These are phyloP conservation scores for Archips xylosteana DNA, from an alignment of 2,888 invertebrate species.

Conservation along the genomic window DNA sequence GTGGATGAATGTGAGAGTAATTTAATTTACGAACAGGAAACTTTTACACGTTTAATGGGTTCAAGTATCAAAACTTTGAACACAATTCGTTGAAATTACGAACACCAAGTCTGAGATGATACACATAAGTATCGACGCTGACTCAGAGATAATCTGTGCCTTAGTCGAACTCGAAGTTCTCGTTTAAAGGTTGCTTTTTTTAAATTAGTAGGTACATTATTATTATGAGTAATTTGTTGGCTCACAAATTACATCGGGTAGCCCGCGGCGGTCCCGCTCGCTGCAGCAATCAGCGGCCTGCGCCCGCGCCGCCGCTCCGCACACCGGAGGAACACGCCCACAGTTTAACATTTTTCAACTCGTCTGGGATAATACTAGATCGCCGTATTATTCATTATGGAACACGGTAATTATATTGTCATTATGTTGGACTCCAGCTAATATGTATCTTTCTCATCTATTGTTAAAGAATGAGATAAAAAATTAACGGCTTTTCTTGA, in stretches of 20 bases:
- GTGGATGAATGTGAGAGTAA: not conserved
- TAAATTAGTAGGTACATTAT: constrained; percentile 81
- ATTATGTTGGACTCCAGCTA: constrained; percentile 60
- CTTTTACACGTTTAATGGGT: not conserved
- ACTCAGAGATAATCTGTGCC: constrained; percentile 66
- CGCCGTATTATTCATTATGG: constrained; percentile 77
- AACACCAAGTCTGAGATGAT: constrained; percentile 3
- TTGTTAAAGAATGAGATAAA: constrained; percentile 46
- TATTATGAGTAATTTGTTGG: constrained; percentile 83
- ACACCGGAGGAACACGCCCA: constrained; percentile 77
- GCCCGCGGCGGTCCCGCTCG: constrained; percentile 72
- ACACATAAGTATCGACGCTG: constrained; percentile 49
- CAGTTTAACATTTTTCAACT: constrained; percentile 83
- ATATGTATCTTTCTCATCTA: constrained; percentile 43
- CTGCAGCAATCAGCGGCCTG: constrained; percentile 63
- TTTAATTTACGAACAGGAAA: not conserved
- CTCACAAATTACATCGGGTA: constrained; percentile 83
- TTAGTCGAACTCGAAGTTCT: constrained; percentile 57
- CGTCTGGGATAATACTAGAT: constrained; percentile 76
- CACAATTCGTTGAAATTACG: constrained; percentile 16
- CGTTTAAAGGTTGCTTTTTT: constrained; percentile 59
- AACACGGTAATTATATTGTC: constrained; percentile 70
- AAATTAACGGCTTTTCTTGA: constrained; percentile 44
- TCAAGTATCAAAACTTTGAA: constrained; percentile 9
- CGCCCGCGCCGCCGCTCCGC: constrained; percentile 52